Evolutionary conservation across 2,888 invertebrate species (phyloP).

Genomic region (Ernsta delagoae): DNA sequence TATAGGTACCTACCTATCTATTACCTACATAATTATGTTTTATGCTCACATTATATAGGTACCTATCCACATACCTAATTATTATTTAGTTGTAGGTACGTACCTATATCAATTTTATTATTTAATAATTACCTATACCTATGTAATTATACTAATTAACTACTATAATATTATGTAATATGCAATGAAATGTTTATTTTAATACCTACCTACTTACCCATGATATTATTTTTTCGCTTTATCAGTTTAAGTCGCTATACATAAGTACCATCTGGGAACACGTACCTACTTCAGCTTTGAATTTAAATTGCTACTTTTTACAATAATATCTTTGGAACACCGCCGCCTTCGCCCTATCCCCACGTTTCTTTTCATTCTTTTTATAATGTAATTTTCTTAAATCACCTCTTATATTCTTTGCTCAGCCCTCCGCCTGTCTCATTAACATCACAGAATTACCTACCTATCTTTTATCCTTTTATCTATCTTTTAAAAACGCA

Average conservation of each 20-base stretch:
- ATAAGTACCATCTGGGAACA: background rate
- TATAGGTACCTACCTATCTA: too few species aligned
- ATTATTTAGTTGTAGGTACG: too few species aligned
- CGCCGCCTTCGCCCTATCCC: conserved; percentile 63
- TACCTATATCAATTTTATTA: too few species aligned
- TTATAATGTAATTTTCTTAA: conserved; percentile 82
- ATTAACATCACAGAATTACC: conserved; percentile 57
- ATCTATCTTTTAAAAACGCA: too few species aligned
- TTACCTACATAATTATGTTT: too few species aligned
- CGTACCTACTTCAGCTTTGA: conserved; percentile 64
- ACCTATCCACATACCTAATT: too few species aligned
- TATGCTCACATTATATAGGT: too few species aligned
- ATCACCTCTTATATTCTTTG: conserved; percentile 58
- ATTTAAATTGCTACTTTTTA: conserved; percentile 79
- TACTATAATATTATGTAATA: too few species aligned
- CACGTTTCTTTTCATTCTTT: conserved; percentile 66
- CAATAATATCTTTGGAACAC: conserved; percentile 70
- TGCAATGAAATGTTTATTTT: too few species aligned
- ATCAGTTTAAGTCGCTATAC: background rate
- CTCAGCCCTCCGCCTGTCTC: conserved; percentile 58
- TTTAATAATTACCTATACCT: too few species aligned
- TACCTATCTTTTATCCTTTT: conserved; percentile 22
- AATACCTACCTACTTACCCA: too few species aligned
- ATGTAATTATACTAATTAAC: too few species aligned
- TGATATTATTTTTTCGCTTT: background rate